Base-by-base conservation (phyloP, 2,113 vertebrate genomes). In the Zootoca vivipara region DNA sequence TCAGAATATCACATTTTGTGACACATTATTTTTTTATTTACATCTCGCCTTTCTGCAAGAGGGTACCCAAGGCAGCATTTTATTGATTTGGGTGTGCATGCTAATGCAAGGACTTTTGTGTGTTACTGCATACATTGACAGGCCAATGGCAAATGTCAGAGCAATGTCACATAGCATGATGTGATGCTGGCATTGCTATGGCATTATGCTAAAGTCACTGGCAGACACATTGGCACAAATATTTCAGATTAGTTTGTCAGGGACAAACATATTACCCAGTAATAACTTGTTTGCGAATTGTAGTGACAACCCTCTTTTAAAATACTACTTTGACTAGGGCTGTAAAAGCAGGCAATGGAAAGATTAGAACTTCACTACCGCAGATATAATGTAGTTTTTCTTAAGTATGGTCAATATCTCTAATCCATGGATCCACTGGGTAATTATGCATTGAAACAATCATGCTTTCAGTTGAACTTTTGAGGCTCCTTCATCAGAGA, bases 371-470 rank as follows among this genome's bases (percentile, higher is more conserved):
- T 26, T 13, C 0, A 20, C 52, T 72, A 56, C 58, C 78, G 5
- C 6, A 35, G 30, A 4, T 7, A 79, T 56, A 79, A 33, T 40
- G 80, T 81, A 75, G 79, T 85, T 74, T 46, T 90, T 92, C 77
- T 20, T 35, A 81, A 35, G 56, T 56, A 86, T 87, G 52, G 77
- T 87, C 52, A 40, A 16, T 22, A 74, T 33, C 18, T 20, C 13
- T 80, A 33, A 16, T 18, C 28, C 13, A 58, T 30, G 52, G 35
- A 9, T 74, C 72, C 30, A 92, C 33, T 80, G 85, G 85, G n/a
- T 0, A 46, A 46, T 46, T 78, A 62, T 77, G 88, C 77, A 52
- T 1, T 6, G 40, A 46, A 22, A 18, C 58, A 4, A 62, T 26
- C 40, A 56, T 46, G 56, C 33, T 20, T 74, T 46, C 46, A 58